Evolutionary conservation across 2,888 invertebrate species (phyloP).

Genomic region (Clanis bilineata): DNA sequence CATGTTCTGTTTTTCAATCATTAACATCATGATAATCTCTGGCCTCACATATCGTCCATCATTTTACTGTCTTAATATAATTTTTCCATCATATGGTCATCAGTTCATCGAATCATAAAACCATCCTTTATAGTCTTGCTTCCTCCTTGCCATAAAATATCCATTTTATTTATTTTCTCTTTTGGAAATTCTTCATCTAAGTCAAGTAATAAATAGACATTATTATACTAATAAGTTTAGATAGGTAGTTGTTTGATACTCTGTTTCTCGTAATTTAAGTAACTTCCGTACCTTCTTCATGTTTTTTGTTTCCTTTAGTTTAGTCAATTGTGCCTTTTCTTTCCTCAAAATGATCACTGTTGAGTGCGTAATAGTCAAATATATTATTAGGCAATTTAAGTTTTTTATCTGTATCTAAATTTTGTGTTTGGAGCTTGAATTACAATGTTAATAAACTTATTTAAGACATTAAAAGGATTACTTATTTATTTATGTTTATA

Average conservation of each 20-base stretch:
- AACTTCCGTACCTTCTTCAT: not conserved
- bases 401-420: not conserved
- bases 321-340: not conserved
- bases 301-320: not conserved
- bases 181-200: slow-evolving; percentile 3
- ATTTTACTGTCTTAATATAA: not conserved
- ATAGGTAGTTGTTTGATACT: slow-evolving; percentile 31
- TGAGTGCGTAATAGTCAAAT: not conserved
- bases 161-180: not conserved
- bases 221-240: slow-evolving; percentile 24
- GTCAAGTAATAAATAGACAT: slow-evolving; percentile 25
- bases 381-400: not conserved
- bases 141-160: not conserved
- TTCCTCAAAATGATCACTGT: not conserved
- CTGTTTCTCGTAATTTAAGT: slow-evolving; percentile 22
- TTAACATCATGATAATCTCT: not conserved
- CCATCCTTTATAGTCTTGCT: not conserved
- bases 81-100: not conserved
- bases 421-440: not conserved
- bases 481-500: not conserved
- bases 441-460: slow-evolving; percentile 7
- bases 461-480: not conserved
- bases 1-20: not conserved
- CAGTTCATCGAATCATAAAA: not conserved
- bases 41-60: not conserved